Evolutionary conservation across 2,113 vertebrate genomes (phyloP), one percentile per base, ranked within the genome.

Genomic region (Chinchilla lanigera): DNA sequence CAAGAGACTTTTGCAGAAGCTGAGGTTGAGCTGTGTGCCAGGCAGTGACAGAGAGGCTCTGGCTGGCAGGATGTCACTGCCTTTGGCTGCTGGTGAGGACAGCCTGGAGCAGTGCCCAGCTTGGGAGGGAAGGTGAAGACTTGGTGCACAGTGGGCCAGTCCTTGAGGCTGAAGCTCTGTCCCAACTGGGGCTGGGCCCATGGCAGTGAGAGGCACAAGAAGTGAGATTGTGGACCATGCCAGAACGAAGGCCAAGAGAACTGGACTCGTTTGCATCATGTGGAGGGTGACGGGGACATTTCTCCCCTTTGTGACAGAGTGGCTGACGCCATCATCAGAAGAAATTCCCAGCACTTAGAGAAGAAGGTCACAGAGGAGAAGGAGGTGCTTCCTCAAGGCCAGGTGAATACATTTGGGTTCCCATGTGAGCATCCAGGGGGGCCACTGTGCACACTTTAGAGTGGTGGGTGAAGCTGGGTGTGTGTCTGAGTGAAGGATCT

Each of bases 341-440:
- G 56, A 13, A 54, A 81, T 17, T 38, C 41, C 20, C 30, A 56
- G n/a, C 61, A 26, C 89, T 86, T 58, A 41, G n/a, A 54, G 50
- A 19, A 47, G 35, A 38, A 90, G 73, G 58, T 26, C 8, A 85
- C 58, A 7, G 22, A 90, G 8, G 56, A 52, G 19, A n/a, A 63
- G 0, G 38, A 28, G 19, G 24, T 84, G 11, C 33, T 56, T 30
- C 26, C 10, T 5, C 0, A 10, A 3, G 24, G 2, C 11, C 26
- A n/a, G 60, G 47, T 58, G 44, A 41, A 47, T 19, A 26, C 47
- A 5, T 2, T 63, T n/a, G 26, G 44, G 77, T 9, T 63, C 11
- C 38, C 71, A 35, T 28, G 20, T n/a, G 35, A 38, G 24, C 24
- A 58, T 52, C 52, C 20, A 60, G 9, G n/a, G 44, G 3, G 7